Evolutionary conservation across 2,113 vertebrate genomes (phyloP), one percentile per base, ranked within the genome.

Genomic region (Cricetomys ansorgei): DNA sequence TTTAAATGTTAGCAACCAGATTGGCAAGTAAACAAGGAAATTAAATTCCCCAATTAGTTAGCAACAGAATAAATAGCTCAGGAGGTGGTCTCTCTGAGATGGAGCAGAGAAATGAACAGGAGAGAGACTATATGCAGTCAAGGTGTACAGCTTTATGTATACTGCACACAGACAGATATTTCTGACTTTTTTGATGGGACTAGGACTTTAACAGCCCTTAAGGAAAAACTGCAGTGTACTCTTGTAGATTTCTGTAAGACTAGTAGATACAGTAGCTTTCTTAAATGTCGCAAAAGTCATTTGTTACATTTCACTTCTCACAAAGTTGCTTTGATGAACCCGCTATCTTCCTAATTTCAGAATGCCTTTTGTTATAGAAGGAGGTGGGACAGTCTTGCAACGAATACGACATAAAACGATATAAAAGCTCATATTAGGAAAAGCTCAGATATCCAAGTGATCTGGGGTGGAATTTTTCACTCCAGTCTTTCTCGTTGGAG

Each of bases 241-340:
- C 31, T 67, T 17, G 2, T 57, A 70, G 37, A 55, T 59, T 72
- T 96, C 34, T 1, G 9, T 70, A 76, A n/a, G 10, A 89, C 75
- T 40, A 95, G 57, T 53, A n/a, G 13, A 25, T 70, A 76, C 0
- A 62, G 29, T 16, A 57, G 25, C 65, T 86, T 95, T 92, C 67
- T 4, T 27, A 57, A 53, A 48, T 13, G 34, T 69, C 89, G 87
- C 45, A 80, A 55, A 87, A 94, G 12, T 34, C 85, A 84, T 40
- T 94, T 15, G 2, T 95, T 72, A 67, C 75, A 85, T 89, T 96
- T 91, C 89, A 37, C 15, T 84, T 92, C 83, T 84, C 90, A n/a
- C 69, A 53, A 87, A 75, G 48, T 57, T 57, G 40, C 84, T 94
- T 91, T 59, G 25, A 89, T 29, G 34, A 91, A 40, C 57, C 13